phyloP scores from a whole-genome alignment of 1,140 invertebrate genomes.

The Drosophila lacteicornis region DNA sequence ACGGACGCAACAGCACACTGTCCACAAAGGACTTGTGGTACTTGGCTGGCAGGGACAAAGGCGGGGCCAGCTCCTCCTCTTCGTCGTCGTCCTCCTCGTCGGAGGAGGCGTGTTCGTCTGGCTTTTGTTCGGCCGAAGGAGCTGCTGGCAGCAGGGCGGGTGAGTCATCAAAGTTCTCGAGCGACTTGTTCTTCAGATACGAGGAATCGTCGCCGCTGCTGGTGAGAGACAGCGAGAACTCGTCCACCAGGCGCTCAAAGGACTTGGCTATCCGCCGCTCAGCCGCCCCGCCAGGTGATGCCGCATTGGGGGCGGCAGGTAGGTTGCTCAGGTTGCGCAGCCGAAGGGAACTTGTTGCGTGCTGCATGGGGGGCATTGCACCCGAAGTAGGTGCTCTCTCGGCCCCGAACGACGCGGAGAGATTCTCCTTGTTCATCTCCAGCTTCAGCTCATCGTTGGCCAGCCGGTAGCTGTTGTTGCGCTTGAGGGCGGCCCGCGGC shows the following conservation, averaged over 20 bases:
- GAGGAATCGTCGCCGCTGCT: slow-evolving; percentile 75
- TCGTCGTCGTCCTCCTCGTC: slow-evolving; percentile 25
- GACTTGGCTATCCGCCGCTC: slow-evolving; percentile 83
- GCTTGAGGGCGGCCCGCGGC: slow-evolving; percentile 86
- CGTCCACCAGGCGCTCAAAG: slow-evolving; percentile 84
- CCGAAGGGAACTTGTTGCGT: slow-evolving; percentile 76
- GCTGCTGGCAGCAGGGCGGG: slow-evolving; percentile 40
- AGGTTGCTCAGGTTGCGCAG: slow-evolving; percentile 50
- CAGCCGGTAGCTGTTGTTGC: slow-evolving; percentile 94
- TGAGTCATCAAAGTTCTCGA: slow-evolving; percentile 83
- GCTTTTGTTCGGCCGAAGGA: slow-evolving; percentile 27
- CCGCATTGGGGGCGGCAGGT: slow-evolving; percentile 6
- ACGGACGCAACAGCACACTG: slow-evolving; percentile 73
- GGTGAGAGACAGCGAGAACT: slow-evolving; percentile 79
- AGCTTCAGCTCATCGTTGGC: slow-evolving; percentile 87
- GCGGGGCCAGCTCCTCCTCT: slow-evolving; percentile 34
- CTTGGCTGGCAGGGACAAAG: slow-evolving; percentile 49
- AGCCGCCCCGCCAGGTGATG: slow-evolving; percentile 20
- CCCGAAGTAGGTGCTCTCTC: slow-evolving; percentile 29
- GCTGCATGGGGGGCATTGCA: slow-evolving; percentile 65
- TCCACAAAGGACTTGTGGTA: slow-evolving; percentile 84
- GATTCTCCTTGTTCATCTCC: slow-evolving; percentile 80
- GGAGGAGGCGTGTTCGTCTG: slow-evolving; percentile 70
- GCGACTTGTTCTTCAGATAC: slow-evolving; percentile 85
- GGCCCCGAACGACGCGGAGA: slow-evolving; percentile 22